These are phyloP conservation scores for Halocynthia roretzi DNA, from an alignment of 23 tunicate species.

Conservation along the genomic window DNA sequence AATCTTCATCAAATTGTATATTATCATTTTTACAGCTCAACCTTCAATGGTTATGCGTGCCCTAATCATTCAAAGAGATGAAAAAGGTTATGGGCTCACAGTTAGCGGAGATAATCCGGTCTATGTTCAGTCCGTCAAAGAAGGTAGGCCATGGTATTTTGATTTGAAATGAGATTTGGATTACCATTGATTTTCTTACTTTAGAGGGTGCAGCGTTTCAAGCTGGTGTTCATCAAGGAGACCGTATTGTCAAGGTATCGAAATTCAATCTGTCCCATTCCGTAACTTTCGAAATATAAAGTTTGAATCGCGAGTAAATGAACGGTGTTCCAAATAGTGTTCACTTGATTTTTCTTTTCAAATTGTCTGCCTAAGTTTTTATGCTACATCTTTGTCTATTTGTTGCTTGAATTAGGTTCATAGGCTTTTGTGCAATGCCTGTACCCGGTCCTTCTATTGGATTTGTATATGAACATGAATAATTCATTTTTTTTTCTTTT, in stretches of 20 bases:
- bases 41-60: constrained; percentile 50
- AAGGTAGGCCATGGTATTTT: constrained; percentile 31
- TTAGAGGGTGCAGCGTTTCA: constrained; percentile 80
- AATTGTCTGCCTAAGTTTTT: no score
- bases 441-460: no score
- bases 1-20: neutral
- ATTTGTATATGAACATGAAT: no score
- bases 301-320: neutral
- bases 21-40: constrained; percentile 14
- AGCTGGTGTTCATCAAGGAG: constrained; percentile 84
- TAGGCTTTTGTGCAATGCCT: no score
- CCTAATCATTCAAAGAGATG: constrained; percentile 55
- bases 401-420: no score
- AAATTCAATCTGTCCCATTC: neutral
- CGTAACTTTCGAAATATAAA: neutral
- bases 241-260: constrained; percentile 64
- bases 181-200: neutral
- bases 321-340: no score
- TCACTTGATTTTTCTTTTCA: no score
- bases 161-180: neutral
- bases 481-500: neutral
- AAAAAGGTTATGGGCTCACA: constrained; percentile 71
- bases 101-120: constrained; percentile 85
- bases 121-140: constrained; percentile 66
- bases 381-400: no score